phyloP scores from a whole-genome alignment of 2,797 vertebrate genomes.

The Coracias cyanogaster region DNA sequence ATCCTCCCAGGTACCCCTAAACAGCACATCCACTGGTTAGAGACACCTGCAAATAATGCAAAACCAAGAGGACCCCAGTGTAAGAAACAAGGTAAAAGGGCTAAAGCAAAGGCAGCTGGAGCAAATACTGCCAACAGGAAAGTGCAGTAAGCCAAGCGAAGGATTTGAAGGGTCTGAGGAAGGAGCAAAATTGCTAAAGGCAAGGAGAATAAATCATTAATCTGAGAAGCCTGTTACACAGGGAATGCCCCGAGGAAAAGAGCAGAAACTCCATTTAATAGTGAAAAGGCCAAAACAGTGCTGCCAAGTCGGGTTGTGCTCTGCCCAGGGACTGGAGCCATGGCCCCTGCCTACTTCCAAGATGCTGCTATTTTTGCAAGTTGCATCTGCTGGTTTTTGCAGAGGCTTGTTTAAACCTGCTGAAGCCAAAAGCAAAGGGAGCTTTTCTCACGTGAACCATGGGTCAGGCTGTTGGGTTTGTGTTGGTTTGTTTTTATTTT shows the following conservation, averaged over 20 bases:
- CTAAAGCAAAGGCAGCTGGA: background rate
- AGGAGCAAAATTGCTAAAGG: background rate
- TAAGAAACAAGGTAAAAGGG: background rate
- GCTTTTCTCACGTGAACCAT: background rate
- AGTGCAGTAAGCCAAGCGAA: background rate
- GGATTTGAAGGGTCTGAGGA: background rate
- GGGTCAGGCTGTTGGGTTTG: background rate
- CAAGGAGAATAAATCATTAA: background rate
- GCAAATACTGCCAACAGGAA: background rate
- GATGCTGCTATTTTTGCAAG: constrained; percentile 34
- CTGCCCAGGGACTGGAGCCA: background rate
- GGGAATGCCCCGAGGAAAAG: constrained; percentile 2
- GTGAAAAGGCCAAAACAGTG: background rate
- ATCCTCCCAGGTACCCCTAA: background rate
- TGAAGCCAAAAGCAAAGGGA: background rate
- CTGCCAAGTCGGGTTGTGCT: constrained; percentile 22
- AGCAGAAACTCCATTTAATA: constrained; percentile 35
- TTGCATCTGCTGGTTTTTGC: constrained; percentile 11
- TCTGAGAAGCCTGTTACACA: constrained; percentile 23
- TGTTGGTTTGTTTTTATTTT: background rate
- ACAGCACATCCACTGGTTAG: background rate
- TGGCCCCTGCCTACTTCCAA: constrained; percentile 29
- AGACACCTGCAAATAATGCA: background rate
- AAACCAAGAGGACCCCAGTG: background rate
- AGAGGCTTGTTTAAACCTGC: background rate